phyloP scores from a whole-genome alignment of 2,797 vertebrate species.

The Ceyx erithaca region DNA sequence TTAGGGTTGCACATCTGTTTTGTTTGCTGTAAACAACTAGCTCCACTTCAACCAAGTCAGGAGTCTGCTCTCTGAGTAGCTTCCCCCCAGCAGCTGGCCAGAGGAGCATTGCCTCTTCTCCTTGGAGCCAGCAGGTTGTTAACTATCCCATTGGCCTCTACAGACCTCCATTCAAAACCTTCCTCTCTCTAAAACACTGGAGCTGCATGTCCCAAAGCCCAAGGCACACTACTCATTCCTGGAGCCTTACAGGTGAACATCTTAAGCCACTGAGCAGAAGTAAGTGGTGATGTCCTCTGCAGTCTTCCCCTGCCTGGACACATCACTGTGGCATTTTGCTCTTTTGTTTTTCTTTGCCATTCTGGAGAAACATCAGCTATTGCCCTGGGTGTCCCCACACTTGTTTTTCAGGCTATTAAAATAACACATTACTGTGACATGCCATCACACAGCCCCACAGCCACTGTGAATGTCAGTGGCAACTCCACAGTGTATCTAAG shows the following conservation, averaged over 20 bases:
- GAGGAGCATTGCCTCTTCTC: neutral
- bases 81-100: neutral
- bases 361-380: neutral
- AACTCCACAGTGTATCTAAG: neutral
- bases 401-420: neutral
- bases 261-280: neutral
- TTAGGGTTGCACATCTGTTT: neutral
- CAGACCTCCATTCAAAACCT: neutral
- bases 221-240: neutral
- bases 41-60: neutral
- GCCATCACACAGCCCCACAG: neutral
- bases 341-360: neutral
- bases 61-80: neutral
- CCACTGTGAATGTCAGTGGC: neutral
- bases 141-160: neutral
- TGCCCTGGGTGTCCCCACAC: neutral
- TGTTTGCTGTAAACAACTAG: neutral
- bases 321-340: neutral
- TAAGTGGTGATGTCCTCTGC: neutral
- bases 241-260: rapidly evolving
- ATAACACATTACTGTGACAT: neutral
- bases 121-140: neutral
- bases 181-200: neutral
- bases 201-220: neutral
- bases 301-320: rapidly evolving